A percentile compares a stretch with the other conserved stretches of the same genome.
Evolutionary conservation across 2,888 invertebrate species (phyloP).

Genomic region (Andrena dorsata): DNA sequence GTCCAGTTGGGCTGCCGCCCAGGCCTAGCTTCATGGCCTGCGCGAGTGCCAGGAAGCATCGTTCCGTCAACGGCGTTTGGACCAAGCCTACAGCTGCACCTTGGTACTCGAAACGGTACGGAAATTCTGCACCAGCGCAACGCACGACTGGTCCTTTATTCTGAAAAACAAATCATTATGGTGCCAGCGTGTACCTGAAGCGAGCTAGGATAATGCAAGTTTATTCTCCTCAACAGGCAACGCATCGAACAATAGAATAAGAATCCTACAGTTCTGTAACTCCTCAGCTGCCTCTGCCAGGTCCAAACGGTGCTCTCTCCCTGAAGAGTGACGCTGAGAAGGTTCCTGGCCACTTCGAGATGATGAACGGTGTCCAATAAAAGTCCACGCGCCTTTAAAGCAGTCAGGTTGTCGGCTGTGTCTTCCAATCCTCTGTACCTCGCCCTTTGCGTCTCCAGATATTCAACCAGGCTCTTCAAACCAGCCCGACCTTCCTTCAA

Average conservation of each 20-base stretch:
- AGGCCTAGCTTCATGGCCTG: slow-evolving; percentile 98
- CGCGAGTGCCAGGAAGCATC: slow-evolving; percentile 98
- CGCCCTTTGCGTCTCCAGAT: slow-evolving; percentile 86
- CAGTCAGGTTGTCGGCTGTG: slow-evolving; percentile 87
- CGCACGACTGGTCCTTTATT: slow-evolving; percentile 89
- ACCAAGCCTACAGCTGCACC: slow-evolving; percentile 98
- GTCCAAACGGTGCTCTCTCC: slow-evolving; percentile 88
- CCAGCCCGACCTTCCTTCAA: slow-evolving; percentile 77
- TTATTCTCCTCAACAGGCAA: background rate
- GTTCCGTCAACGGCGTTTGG: slow-evolving; percentile 97
- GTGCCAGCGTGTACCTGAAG: background rate
- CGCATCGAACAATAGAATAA: background rate
- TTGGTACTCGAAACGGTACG: slow-evolving; percentile 98
- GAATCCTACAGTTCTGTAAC: slow-evolving; percentile 76
- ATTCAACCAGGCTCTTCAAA: slow-evolving; percentile 85
- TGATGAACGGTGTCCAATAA: slow-evolving; percentile 97
- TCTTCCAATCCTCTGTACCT: slow-evolving; percentile 86
- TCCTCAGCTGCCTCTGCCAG: slow-evolving; percentile 97
- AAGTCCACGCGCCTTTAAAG: slow-evolving; percentile 95
- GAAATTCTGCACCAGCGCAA: slow-evolving; percentile 97
- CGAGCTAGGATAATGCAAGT: too few species aligned
- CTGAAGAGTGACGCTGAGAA: slow-evolving; percentile 86
- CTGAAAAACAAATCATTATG: slow-evolving; percentile 56
- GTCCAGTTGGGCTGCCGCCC: slow-evolving; percentile 99
- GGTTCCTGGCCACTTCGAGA: slow-evolving; percentile 91